phyloP scores from a whole-genome alignment of 1,140 invertebrate genomes.

The Parapsyche elsis region DNA sequence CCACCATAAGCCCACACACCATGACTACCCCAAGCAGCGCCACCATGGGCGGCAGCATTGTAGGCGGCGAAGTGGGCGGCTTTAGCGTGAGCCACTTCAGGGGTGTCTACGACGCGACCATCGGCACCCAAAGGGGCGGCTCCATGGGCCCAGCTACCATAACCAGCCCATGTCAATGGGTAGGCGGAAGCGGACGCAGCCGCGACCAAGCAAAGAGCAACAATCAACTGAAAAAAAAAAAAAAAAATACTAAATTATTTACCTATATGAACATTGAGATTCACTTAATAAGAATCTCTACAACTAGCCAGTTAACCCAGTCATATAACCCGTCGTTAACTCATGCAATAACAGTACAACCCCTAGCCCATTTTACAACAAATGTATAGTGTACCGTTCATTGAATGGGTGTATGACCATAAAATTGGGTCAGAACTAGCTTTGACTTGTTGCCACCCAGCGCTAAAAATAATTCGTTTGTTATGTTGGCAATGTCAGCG shows the following conservation, averaged over 20 bases:
- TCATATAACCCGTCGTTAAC: too few relatives aligned
- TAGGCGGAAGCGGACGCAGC: constrained; percentile 10
- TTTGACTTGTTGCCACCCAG: too few relatives aligned
- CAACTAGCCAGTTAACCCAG: too few relatives aligned
- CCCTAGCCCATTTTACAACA: too few relatives aligned
- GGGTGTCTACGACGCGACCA: constrained; percentile 62
- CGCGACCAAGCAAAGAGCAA: constrained; percentile 25
- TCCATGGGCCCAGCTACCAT: constrained; percentile 51
- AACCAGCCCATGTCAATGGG: constrained; percentile 7
- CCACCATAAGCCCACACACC: constrained; percentile 39
- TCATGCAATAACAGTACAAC: too few relatives aligned
- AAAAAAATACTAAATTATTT: too few relatives aligned
- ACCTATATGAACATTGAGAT: too few relatives aligned
- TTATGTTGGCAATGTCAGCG: too few relatives aligned
- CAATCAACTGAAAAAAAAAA: neutral
- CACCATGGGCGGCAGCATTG: constrained; percentile 7
- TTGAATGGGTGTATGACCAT: too few relatives aligned
- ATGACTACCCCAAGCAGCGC: constrained; percentile 37
- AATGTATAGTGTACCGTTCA: too few relatives aligned
- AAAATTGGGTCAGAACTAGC: too few relatives aligned
- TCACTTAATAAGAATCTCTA: neutral
- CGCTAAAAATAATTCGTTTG: too few relatives aligned
- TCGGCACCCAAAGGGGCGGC: constrained; percentile 55
- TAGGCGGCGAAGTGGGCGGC: constrained; percentile 31
- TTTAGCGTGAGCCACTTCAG: constrained; percentile 58